Base-by-base conservation (phyloP, 2,888 invertebrate genomes). In the Cerastoderma edule region DNA sequence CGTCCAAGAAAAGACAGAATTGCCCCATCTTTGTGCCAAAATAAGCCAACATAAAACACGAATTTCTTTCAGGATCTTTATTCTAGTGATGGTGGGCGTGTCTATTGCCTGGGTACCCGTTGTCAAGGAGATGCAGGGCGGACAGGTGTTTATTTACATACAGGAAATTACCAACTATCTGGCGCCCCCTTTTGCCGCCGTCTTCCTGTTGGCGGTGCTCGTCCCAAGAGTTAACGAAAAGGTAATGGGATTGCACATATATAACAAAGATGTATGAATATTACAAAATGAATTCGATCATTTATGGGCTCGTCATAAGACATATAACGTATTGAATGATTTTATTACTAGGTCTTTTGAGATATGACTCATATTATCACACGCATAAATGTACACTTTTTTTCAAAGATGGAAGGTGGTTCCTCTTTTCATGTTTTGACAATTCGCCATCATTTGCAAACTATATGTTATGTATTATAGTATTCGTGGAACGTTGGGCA, bases 91-190 rank as follows among this genome's bases (percentile, higher is more conserved):
- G 90, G 88, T 88, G 0, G 90, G 87, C 5, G 83, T 90, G 24
- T 87, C 89, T 27, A 87, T 91, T 28, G 90, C 89, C 13, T 91
- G 91, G 91, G 89, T 91, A 13, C 91, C 91, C 0, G 86, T 90
- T 22, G 83, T 91, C 39, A 90, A 90, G 70, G 88, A 90, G 75
- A 87, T 86, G 32, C 89, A 89, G 67, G 89, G 89, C 2, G 89
- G 89, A 1, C 91, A 91, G 67, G 82, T 91, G 10, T 90, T 89
- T 73, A 88, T 91, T 33, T 91, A 90, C 79, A 90, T 91, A 48
- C 89, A 91, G 70, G 89, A 89, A 76, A 87, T 91, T 50, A 88
- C 89, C n/a, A 84, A 88, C 80, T 90, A 90, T 72, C 80, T 91
- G 24, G 89, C 89, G 0, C 91, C 91, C 6, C 91, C 90, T 1